Evolutionary conservation across 2,113 vertebrate species (phyloP), one percentile per base, ranked within the genome.

Genomic region (Cynocephalus volans): DNA sequence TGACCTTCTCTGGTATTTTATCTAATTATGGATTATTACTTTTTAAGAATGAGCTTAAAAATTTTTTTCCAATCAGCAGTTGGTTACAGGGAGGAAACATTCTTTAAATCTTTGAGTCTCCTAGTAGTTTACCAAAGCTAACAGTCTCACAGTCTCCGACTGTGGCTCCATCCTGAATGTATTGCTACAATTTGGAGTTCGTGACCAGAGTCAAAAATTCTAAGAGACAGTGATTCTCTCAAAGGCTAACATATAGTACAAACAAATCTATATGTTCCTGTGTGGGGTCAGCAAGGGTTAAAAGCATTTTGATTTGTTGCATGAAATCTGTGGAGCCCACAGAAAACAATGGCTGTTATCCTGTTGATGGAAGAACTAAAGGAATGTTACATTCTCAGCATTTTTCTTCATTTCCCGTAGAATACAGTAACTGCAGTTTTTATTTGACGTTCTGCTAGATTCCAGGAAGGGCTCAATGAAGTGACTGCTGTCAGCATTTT

Each of bases 321-420:
- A 96, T 88, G 50, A 93, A 96, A 92, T 96, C n/a, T 94, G 36
- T 92, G 81, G 65, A 81, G 72, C 76, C 67, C 73, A 69, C 93
- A 94, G 77, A 97, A 98, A 99, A 98, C 99, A 99, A 99, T 99
- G 98, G 98, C 98, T 98, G 97, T 91, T 98, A 99, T 99, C 99
- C 99, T 99, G 99, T 99, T 98, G 98, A 98, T 98, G 96, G 97
- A 90, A 97, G 96, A 97, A 97, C 95, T 86, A 97, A 95, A 98
- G 98, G 98, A 98, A 98, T 98, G 94, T 86, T 98, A 99, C 98
- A 23, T 97, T 97, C 98, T 99, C 99, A 99, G 99, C 99, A 99
- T 95, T 99, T 99, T 98, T 8, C 97, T 95, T 98, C 98, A 99
- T 99, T 99, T 99, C 99, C 99, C 99, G 98, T 8, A n/a, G 94